phyloP scores from a whole-genome alignment of 2,888 invertebrate genomes.

The Abrostola tripartita region DNA sequence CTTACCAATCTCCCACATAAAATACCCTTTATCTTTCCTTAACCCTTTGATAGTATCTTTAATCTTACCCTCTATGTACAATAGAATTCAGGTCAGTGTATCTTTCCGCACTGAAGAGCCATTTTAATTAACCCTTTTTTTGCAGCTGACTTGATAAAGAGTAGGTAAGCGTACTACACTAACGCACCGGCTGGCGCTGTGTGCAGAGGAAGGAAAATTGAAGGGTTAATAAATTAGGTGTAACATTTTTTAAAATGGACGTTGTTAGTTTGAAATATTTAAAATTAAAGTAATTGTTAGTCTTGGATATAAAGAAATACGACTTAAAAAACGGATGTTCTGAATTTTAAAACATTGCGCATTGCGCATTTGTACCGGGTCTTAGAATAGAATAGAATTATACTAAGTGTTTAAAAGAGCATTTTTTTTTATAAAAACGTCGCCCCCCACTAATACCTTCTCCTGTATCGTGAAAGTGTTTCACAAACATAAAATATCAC shows the following conservation, averaged over 20 bases:
- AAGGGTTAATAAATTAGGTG: neutral
- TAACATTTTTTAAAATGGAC: neutral
- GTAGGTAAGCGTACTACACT: constrained; percentile 1
- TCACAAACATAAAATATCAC: too few species aligned
- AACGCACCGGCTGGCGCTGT: too few species aligned
- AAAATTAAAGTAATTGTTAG: too few species aligned
- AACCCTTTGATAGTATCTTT: neutral
- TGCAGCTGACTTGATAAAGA: constrained; percentile 11
- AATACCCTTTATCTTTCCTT: neutral
- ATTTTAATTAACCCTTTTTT: constrained; percentile 44
- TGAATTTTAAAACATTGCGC: too few species aligned
- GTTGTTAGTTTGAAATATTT: neutral
- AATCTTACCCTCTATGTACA: neutral
- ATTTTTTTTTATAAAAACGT: too few species aligned
- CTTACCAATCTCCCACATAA: neutral
- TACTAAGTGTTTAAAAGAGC: too few species aligned
- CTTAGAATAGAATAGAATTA: too few species aligned
- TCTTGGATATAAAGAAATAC: too few species aligned
- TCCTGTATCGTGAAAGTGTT: too few species aligned
- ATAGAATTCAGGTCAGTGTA: constrained; percentile 24
- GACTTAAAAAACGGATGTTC: too few species aligned
- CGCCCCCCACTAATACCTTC: too few species aligned
- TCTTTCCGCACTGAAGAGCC: constrained; percentile 15
- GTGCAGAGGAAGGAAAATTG: neutral
- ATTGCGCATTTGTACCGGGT: too few species aligned